Percentiles rank a stretch among this genome's conserved stretches.
phyloP scores from a whole-genome alignment of 2,113 vertebrate species.

The Setophaga coronata region DNA sequence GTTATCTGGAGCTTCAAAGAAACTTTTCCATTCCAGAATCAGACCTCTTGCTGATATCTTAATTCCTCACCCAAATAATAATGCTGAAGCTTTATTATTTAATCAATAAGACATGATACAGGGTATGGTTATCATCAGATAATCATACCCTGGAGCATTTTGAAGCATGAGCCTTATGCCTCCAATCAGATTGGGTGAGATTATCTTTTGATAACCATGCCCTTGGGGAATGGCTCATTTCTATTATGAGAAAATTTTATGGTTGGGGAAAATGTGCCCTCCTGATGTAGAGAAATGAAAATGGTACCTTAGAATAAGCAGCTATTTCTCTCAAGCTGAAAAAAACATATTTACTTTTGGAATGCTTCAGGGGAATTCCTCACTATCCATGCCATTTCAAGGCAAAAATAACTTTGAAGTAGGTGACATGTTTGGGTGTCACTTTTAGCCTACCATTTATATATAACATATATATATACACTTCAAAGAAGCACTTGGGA shows the following conservation, averaged over 20 bases:
- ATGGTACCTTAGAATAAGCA: slow-evolving; percentile 57
- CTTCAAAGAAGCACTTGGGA: background rate
- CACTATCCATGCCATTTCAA: background rate
- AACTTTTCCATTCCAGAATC: background rate
- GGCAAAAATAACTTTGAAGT: background rate
- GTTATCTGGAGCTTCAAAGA: slow-evolving; percentile 10
- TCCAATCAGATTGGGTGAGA: slow-evolving; percentile 72
- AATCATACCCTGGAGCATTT: slow-evolving; percentile 71
- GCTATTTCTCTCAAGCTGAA: slow-evolving; percentile 43
- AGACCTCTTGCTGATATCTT: slow-evolving; percentile 29
- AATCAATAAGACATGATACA: slow-evolving; percentile 74
- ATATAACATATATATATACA: background rate
- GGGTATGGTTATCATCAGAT: slow-evolving; percentile 68
- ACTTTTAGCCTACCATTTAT: background rate
- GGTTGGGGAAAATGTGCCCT: slow-evolving; percentile 46
- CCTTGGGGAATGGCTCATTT: slow-evolving; percentile 67
- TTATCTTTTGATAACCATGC: slow-evolving; percentile 73
- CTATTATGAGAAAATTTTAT: slow-evolving; percentile 70
- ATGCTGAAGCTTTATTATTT: slow-evolving; percentile 69
- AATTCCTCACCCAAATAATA: slow-evolving; percentile 58
- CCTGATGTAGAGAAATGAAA: slow-evolving; percentile 63
- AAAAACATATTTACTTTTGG: slow-evolving; percentile 9
- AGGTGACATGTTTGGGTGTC: background rate
- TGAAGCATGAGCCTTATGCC: slow-evolving; percentile 59
- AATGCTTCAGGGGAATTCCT: slow-evolving; percentile 5